Percentiles rank a stretch among this genome's conserved stretches.
These are phyloP conservation scores for Macrosteles quadrilineatus DNA, from an alignment of 1,140 invertebrate species.

Conservation along the genomic window DNA sequence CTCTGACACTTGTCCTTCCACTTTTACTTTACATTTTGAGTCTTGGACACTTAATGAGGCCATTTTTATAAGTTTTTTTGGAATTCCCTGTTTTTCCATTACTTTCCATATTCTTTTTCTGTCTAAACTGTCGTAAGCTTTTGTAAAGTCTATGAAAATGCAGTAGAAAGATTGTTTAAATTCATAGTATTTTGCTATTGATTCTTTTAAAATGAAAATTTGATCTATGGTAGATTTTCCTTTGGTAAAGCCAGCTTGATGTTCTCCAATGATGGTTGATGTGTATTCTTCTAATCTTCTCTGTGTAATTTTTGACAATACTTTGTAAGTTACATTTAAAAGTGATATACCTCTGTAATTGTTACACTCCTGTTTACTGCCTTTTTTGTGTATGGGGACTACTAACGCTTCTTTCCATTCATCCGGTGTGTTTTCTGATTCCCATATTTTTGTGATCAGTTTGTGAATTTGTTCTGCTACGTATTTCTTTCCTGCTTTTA, in stretches of 20 bases:
- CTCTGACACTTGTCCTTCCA: too few relatives aligned
- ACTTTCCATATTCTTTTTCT: constrained; percentile 13
- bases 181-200: constrained; percentile 31
- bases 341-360: constrained; percentile 43
- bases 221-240: constrained; percentile 30
- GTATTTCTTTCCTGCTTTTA: constrained; percentile 32
- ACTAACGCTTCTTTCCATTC: constrained; percentile 41
- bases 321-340: constrained; percentile 34
- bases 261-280: constrained; percentile 29
- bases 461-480: background rate
- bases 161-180: constrained; percentile 22
- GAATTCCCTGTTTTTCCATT: constrained; percentile 30
- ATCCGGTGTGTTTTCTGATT: constrained; percentile 36
- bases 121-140: constrained; percentile 32
- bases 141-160: constrained; percentile 33
- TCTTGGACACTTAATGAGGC: too few relatives aligned
- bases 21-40: too few relatives aligned
- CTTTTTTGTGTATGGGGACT: constrained; percentile 42
- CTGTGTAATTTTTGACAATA: constrained; percentile 31
- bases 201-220: constrained; percentile 26
- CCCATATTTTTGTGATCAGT: constrained; percentile 22
- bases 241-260: constrained; percentile 29
- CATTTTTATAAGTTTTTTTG: constrained; percentile 27
- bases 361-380: constrained; percentile 35
- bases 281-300: constrained; percentile 23